Evolutionary conservation across 2,888 invertebrate species (phyloP), one percentile per base, ranked within the genome.

Genomic region (Pammene fasciana): DNA sequence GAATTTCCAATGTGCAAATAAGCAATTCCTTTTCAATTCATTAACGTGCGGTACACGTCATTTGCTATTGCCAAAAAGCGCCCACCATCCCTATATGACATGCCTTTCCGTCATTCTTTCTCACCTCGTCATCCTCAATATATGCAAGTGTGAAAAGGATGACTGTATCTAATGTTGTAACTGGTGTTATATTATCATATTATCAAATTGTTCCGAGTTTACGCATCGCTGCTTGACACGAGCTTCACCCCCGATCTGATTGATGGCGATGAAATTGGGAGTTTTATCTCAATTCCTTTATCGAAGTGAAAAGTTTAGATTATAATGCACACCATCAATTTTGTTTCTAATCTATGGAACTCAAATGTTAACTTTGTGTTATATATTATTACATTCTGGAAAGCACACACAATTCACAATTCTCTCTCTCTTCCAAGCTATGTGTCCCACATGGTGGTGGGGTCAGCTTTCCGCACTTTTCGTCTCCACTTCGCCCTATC

Each of bases 181-280:
- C 13, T 1, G 38, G n/a, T 26, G 26, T 26, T 3, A 26, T 61
- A 41, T 56, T 18, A 13, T 7, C 0, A 13, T 41, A 43, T 64
- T 43, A 43, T 36, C 11, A 75, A 78, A 77, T 50, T 38, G 74
- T 72, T 72, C 75, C 75, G 77, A 84, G 80, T 80, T 82, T 80
- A 79, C 79, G 70, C 75, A 79, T 81, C 82, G 81, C 76, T 79
- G 72, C 72, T 70, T 73, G 72, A 73, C 75, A 74, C 75, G 71
- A 72, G 71, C 72, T 71, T 72, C 73, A 68, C 70, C 62, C 50
- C 41, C 73, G 72, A 75, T 57, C 67, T 85, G 85, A 87, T 86
- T 83, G 85, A 86, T 87, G 81, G 80, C 80, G 77, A 73, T 80
- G 82, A 83, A 82, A 82, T 80, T 80, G 74, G 78, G 81, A 82